Percentiles rank a stretch among this genome's conserved stretches.
These are phyloP conservation scores for Lasioglossum albipes DNA, from an alignment of 1,140 invertebrate genomes.

Conservation along the genomic window DNA sequence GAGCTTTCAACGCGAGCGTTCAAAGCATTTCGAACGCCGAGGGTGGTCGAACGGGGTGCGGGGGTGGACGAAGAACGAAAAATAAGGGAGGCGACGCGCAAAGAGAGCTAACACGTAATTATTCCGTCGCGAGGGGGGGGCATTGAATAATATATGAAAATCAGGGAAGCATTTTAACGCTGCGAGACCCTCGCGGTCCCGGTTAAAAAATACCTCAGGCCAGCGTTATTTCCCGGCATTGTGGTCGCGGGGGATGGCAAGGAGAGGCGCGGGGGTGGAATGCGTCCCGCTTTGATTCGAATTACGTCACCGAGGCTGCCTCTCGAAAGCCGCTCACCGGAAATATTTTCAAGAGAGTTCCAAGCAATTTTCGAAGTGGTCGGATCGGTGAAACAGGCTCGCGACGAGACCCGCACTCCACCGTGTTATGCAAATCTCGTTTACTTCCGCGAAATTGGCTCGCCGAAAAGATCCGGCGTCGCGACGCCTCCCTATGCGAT, in stretches of 20 bases:
- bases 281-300: conserved; percentile 6
- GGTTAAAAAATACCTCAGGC: background rate
- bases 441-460: background rate
- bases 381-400: background rate
- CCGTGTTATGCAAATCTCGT: conserved; percentile 4
- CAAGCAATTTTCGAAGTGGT: conserved; percentile 7
- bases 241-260: background rate
- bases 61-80: too few relatives aligned
- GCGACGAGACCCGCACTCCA: background rate
- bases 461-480: background rate
- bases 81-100: too few relatives aligned
- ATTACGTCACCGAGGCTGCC: background rate
- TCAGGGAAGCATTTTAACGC: background rate
- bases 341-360: background rate
- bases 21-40: background rate
- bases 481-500: background rate
- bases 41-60: too few relatives aligned
- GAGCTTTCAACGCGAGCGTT: background rate
- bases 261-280: background rate
- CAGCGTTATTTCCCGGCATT: background rate
- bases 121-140: too few relatives aligned
- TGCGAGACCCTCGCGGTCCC: background rate
- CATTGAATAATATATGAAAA: background rate
- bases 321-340: background rate
- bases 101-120: background rate